Percentiles rank a stretch among this genome's conserved stretches.
phyloP scores from a whole-genome alignment of 2,797 vertebrate genomes.

The Brachymystax lenok region DNA sequence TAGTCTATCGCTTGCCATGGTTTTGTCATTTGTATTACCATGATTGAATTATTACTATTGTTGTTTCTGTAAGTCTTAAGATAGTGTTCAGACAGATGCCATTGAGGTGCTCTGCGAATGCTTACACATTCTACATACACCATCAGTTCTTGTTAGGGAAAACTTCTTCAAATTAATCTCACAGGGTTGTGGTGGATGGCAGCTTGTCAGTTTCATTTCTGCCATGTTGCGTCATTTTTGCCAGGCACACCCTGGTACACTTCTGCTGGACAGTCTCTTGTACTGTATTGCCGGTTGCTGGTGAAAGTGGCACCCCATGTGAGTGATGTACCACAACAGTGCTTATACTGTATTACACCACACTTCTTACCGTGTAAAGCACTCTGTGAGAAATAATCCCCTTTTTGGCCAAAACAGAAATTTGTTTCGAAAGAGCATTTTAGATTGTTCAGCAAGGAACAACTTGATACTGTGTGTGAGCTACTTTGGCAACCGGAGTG shows the following conservation, averaged over 20 bases:
- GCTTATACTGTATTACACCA: slow-evolving; percentile 36
- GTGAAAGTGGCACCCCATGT: slow-evolving; percentile 26
- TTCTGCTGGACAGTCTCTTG: not conserved
- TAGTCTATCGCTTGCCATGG: too few relatives aligned
- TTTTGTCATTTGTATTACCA: too few relatives aligned
- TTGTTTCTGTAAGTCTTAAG: too few relatives aligned
- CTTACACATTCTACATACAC: too few relatives aligned
- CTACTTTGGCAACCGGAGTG: slow-evolving; percentile 58
- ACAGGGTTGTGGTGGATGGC: slow-evolving; percentile 28
- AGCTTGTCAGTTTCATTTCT: slow-evolving; percentile 46
- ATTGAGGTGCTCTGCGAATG: too few relatives aligned
- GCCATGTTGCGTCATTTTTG: slow-evolving; percentile 4
- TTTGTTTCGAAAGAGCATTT: slow-evolving; percentile 53
- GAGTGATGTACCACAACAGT: not conserved
- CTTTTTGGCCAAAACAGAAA: slow-evolving; percentile 44
- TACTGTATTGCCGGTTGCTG: slow-evolving; percentile 13
- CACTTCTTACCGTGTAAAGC: slow-evolving; percentile 23
- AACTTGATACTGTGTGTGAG: slow-evolving; percentile 54
- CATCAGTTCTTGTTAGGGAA: too few relatives aligned
- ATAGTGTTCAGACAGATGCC: too few relatives aligned
- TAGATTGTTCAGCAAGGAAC: slow-evolving; percentile 50
- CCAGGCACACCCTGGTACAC: not conserved
- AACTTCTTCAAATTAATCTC: slow-evolving; percentile 31
- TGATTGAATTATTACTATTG: too few relatives aligned
- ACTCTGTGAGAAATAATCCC: slow-evolving; percentile 44